Evolutionary conservation across 2,888 invertebrate species (phyloP), one percentile per base, ranked within the genome.

Genomic region (Thecophora atra): DNA sequence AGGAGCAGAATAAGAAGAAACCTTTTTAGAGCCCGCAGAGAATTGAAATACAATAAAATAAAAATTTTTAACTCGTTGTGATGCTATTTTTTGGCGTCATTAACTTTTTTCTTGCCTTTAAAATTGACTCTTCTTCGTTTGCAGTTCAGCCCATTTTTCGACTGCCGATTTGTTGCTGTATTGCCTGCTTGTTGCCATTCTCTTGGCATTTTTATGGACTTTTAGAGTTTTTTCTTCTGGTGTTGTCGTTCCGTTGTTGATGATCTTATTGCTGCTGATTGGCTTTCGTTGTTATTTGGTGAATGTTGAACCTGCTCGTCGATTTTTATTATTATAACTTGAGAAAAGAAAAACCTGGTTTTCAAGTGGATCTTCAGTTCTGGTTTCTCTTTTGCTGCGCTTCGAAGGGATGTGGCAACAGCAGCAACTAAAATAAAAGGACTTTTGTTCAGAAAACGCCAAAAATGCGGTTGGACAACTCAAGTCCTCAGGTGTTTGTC

Each of bases 261-360:
- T 60, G 63, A 28, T 26, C 65, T 44, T 72, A n/a, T 30, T 66
- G 51, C 69, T 70, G 72, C 64, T 70, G 69, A 60, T 68, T 63
- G 54, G 24, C 72, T 68, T 64, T 58, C 17, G 26, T 28, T 58
- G 24, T 58, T 58, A 58, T 28, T 58, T 58, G 21, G 2, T 58
- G 24, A 58, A 58, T 26, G 58, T 58, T 58, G 24, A 28, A 58
- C 58, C 28, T 21, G 58, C 28, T 58, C 17, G 24, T 8, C 7
- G 58, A 15, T 28, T 58, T 58, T 58, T 58, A 24, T 28, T 58
- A 6, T 28, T 13, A n/a, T n/a, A 8, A 2, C 17, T 5, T 17
- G n/a, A n/a, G n/a, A n/a, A n/a, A n/a, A n/a, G n/a, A n/a, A 28
- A 28, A 28, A 24, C 26, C 28, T 28, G 26, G 28, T 24, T 28